A percentile compares a stretch with the other conserved stretches of the same genome.
Conservation (phyloP, 2,888 invertebrate species). For the Cylloceria caligata region DNA sequence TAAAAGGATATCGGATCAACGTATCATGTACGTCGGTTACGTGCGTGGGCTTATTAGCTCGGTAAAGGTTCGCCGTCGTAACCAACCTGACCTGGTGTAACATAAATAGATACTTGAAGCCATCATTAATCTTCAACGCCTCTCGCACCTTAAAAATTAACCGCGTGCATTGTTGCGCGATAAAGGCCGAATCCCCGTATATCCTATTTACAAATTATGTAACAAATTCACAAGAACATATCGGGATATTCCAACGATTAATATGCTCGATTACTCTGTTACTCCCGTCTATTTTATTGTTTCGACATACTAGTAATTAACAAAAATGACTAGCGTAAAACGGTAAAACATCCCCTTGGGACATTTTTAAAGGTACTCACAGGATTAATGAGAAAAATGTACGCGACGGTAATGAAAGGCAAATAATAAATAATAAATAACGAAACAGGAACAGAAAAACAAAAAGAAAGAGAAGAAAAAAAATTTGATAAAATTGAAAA, state of each 20-base stretch:
- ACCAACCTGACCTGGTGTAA: neutral
- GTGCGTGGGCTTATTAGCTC: neutral
- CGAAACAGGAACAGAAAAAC: no score
- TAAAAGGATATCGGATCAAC: neutral
- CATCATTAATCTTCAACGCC: slow-evolving; percentile 35
- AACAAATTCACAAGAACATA: neutral
- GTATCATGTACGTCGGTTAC: neutral
- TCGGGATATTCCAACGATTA: neutral
- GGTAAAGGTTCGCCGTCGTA: neutral
- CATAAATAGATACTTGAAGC: slow-evolving; percentile 26
- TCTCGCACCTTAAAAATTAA: neutral
- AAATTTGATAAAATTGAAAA: no score
- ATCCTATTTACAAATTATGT: neutral
- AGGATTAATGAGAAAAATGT: no score
- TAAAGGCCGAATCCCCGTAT: neutral
- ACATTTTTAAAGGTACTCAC: no score
- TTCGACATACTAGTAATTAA: no score
- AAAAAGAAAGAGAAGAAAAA: no score
- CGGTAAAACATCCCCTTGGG: no score
- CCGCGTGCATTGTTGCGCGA: slow-evolving; percentile 3
- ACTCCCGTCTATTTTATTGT: neutral
- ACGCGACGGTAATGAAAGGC: no score
- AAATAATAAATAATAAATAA: no score
- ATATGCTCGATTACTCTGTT: neutral
- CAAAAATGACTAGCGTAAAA: no score